These are phyloP conservation scores for Ostrea edulis DNA, from an alignment of 1,140 invertebrate species.

Conservation along the genomic window DNA sequence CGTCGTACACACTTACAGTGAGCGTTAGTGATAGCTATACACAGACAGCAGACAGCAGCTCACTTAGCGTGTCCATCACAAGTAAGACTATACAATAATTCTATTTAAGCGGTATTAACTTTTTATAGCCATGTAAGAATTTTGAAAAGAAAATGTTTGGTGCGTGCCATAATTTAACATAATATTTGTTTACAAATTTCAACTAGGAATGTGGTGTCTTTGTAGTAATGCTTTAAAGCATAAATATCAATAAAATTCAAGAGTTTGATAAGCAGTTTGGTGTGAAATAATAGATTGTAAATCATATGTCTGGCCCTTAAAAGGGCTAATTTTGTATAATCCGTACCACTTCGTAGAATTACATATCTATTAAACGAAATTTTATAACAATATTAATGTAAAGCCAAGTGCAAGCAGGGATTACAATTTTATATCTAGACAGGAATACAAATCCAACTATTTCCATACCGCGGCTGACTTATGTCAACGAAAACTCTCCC, in stretches of 20 bases:
- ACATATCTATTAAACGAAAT: background rate
- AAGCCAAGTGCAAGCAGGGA: background rate
- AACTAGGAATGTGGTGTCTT: too few species aligned
- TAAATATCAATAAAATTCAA: too few species aligned
- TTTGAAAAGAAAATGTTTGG: too few species aligned
- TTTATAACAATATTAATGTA: background rate
- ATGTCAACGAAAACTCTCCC: background rate
- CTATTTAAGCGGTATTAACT: too few species aligned
- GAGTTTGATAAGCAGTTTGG: too few species aligned
- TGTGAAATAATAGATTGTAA: too few species aligned
- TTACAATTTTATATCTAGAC: background rate
- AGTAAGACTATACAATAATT: background rate
- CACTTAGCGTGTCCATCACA: background rate
- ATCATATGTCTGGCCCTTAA: too few species aligned
- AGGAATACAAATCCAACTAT: background rate
- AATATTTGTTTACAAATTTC: too few species aligned
- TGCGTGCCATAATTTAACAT: too few species aligned
- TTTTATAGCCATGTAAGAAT: too few species aligned
- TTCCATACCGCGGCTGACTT: background rate
- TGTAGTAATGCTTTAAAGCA: too few species aligned
- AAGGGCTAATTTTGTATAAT: too few species aligned
- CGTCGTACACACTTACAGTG: background rate
- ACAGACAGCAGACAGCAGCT: background rate
- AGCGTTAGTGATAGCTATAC: background rate
- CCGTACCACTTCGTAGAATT: background rate